A percentile compares a stretch with the other conserved stretches of the same genome.
phyloP scores from a whole-genome alignment of 2,888 invertebrate genomes.

The Lycia hirtaria region DNA sequence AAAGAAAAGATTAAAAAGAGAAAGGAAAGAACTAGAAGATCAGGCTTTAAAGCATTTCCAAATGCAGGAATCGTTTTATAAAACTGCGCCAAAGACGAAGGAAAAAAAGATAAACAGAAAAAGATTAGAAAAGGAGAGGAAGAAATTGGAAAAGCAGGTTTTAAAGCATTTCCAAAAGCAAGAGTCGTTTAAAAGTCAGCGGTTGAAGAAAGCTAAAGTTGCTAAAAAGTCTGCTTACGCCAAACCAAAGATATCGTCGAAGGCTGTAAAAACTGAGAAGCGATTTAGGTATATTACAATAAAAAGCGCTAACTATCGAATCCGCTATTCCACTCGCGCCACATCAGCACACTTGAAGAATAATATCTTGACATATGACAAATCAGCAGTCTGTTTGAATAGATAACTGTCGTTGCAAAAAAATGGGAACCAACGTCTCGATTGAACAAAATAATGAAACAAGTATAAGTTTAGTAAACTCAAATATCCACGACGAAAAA shows the following conservation, averaged over 20 bases:
- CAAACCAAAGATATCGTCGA: conserved; percentile 17
- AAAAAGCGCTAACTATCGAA: too few species aligned
- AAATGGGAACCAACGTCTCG: too few species aligned
- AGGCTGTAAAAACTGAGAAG: conserved; percentile 42
- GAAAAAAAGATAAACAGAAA: conserved; percentile 19
- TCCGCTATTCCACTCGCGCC: too few species aligned
- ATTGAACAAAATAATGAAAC: too few species aligned
- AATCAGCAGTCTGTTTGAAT: too few species aligned
- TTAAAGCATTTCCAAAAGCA: neutral
- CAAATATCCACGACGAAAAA: too few species aligned
- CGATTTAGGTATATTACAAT: conserved; percentile 33
- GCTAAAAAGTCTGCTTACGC: conserved; percentile 5
- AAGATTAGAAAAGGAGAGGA: conserved; percentile 18
- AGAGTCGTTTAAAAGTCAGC: neutral
- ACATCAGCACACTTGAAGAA: too few species aligned
- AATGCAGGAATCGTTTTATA: neutral
- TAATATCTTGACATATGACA: too few species aligned
- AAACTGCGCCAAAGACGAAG: conserved; percentile 13
- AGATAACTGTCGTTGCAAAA: too few species aligned
- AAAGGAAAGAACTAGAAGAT: conserved; percentile 29
- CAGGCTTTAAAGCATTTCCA: neutral
- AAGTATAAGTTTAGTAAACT: too few species aligned
- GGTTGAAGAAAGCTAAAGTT: neutral
- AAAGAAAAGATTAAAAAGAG: conserved; percentile 32
- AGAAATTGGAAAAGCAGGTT: neutral